Percentiles rank a stretch among this genome's conserved stretches.
These are phyloP conservation scores for Acanthochromis polyacanthus DNA, from an alignment of 2,113 vertebrate genomes.

Conservation along the genomic window DNA sequence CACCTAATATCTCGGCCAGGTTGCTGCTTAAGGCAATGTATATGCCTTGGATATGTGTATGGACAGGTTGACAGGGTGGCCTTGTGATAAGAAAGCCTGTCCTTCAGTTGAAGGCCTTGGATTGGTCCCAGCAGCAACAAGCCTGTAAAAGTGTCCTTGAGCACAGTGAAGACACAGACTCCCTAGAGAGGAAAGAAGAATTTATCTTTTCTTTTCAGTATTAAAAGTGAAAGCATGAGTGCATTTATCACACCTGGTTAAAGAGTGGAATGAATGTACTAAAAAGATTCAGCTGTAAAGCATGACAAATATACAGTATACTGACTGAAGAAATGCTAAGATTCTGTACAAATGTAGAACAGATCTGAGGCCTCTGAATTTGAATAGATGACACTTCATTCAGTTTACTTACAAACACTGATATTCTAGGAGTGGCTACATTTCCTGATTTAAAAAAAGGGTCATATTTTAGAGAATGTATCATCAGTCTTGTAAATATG, in stretches of 20 bases:
- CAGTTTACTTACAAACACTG: too few species aligned
- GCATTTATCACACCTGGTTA: constrained; percentile 9
- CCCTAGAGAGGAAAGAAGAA: constrained; percentile 6
- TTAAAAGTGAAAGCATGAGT: constrained; percentile 29
- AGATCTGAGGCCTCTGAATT: background rate
- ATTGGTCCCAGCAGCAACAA: constrained; percentile 41
- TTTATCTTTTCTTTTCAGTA: constrained; percentile 8
- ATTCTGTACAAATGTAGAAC: background rate
- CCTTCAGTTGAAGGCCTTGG: constrained; percentile 40
- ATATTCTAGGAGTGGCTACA: background rate
- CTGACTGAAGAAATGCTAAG: background rate
- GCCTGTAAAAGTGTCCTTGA: constrained; percentile 54
- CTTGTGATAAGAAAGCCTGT: constrained; percentile 43
- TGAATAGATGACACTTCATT: background rate
- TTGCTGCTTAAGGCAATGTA: constrained; percentile 22
- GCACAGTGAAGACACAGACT: constrained; percentile 18
- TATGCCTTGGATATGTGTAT: constrained; percentile 8
- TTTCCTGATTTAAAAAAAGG: background rate
- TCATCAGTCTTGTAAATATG: too few species aligned
- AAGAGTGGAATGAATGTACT: background rate
- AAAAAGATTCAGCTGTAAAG: background rate
- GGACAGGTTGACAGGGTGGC: constrained; percentile 46
- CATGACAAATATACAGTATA: background rate
- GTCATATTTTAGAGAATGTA: too few species aligned
- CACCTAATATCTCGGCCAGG: constrained; percentile 32